Base-by-base conservation (phyloP, 1,140 invertebrate genomes). In the Heliconius himera region DNA sequence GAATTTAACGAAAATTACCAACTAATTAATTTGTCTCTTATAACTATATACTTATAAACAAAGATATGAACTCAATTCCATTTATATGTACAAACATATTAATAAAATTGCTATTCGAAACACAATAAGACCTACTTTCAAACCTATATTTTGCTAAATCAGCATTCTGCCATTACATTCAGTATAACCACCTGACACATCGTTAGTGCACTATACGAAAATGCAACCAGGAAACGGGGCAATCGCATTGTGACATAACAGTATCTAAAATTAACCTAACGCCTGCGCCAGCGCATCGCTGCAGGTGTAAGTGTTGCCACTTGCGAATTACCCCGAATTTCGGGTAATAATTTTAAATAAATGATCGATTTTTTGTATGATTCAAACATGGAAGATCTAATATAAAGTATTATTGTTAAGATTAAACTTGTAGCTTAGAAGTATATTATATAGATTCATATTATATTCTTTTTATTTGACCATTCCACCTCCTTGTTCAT, bases 171-270 rank as follows among this genome's bases (percentile, higher is more conserved):
- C 4, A 22, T 46, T 66, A 66, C 26, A 29, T 66, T 66, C 22
- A 13, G 22, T 29, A 66, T 2, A 26, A 66, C 60, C 46, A 76
- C 74, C 74, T 76, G 74, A 75, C 74, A 66, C 74, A 79, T 82
- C 56, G 46, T 73, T 79, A 73, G 41, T 81, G 46, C 78, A 76
- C 71, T 73, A 73, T 78, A 78, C 73, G 60, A n/a, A 81, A 77
- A 78, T 74, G 75, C 84, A 77, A 86, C 83, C 81, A 84, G 83
- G 84, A 84, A 85, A 86, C 83, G 56, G 83, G 85, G 86, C 78
- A 81, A 66, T 29, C 83, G 87, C 83, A 89, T 90, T 90, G 87
- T 91, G 90, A 91, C 89, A 90, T 90, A 91, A 90, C 89, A 79
- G 83, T 85, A 78, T 78, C 87, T 91, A 91, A 89, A 90, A 87